Percentiles rank a stretch among this genome's conserved stretches.
Conservation (phyloP, 2,113 vertebrate species). For the Lepidothrix coronata region DNA sequence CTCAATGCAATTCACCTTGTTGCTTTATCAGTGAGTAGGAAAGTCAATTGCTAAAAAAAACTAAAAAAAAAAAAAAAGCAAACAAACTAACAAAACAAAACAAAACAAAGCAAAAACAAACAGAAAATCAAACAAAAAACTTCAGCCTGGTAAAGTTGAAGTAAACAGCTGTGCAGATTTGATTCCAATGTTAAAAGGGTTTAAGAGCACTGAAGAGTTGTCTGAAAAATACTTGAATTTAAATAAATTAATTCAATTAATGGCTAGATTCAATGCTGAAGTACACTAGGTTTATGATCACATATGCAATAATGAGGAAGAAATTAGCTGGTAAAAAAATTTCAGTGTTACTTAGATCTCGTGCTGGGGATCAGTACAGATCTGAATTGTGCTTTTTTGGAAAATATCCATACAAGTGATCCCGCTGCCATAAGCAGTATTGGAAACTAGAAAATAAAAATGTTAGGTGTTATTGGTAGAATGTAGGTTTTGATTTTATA, state of each 20-base stretch:
- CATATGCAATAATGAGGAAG: neutral
- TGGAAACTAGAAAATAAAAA: neutral
- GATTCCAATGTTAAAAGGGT: neutral
- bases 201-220: neutral
- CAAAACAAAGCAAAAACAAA: neutral
- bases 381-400: neutral
- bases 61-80: neutral
- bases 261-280: neutral
- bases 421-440: neutral
- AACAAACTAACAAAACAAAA: neutral
- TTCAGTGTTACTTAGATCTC: neutral
- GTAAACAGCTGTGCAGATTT: neutral
- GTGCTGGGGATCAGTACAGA: neutral
- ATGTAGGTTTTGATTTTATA: neutral
- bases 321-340: neutral
- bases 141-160: neutral
- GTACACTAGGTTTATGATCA: neutral
- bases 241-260: neutral
- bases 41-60: neutral
- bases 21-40: neutral
- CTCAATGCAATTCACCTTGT: neutral
- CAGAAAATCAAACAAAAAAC: neutral
- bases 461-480: neutral
- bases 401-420: neutral
- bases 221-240: neutral